Conservation (phyloP, 2,888 invertebrate species). For the Callimorpha dominula region DNA sequence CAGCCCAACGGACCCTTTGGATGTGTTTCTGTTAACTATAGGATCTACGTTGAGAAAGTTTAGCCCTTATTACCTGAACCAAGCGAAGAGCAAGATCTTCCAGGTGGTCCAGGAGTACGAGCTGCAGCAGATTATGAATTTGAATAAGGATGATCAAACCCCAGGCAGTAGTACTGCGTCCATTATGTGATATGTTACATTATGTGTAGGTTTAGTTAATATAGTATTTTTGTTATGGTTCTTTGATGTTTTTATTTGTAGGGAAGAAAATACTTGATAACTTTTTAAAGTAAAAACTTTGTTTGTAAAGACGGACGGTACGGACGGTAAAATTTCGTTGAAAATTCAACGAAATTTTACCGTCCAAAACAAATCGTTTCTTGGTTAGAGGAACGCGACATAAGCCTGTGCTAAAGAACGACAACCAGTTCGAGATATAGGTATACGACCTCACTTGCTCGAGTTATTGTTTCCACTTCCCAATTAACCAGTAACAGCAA, state of each 20-base stretch:
- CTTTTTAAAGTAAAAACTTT: no score
- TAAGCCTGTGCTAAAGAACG: no score
- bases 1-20: constrained; percentile 70
- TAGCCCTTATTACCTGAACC: constrained; percentile 76
- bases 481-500: no score
- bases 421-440: no score
- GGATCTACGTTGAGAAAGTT: constrained; percentile 75
- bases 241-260: neutral
- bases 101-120: constrained; percentile 82
- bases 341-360: no score
- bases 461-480: no score
- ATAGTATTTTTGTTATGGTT: constrained; percentile 34
- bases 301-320: no score
- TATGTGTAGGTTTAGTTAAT: constrained; percentile 25
- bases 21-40: constrained; percentile 75
- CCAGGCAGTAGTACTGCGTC: constrained; percentile 47
- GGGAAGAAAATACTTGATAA: no score
- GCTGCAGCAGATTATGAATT: constrained; percentile 70
- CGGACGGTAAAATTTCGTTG: no score
- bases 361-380: no score
- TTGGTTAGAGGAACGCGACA: no score
- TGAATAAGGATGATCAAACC: constrained; percentile 57
- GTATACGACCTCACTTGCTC: no score
- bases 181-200: constrained; percentile 14
- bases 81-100: constrained; percentile 81